Evolutionary conservation across 2,888 invertebrate species (phyloP), one percentile per base, ranked within the genome.

Genomic region (Eueremaeus valkanovi): DNA sequence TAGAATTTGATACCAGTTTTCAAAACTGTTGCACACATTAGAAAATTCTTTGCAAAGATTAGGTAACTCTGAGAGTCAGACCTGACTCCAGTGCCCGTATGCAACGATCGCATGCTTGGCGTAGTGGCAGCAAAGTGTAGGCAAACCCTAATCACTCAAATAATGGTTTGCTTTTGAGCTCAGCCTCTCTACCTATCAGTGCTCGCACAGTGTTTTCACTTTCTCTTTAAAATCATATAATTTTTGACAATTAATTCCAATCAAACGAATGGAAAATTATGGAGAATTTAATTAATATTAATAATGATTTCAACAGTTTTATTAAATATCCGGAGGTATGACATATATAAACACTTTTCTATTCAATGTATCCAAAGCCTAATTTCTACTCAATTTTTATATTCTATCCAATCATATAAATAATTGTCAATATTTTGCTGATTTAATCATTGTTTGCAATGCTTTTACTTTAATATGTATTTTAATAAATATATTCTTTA

Each of bases 241-340:
- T 58, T 58, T 66, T 40, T 66, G 66, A 58, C 29, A 31, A 58
- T 58, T 58, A 58, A 24, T 27, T 27, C n/a, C 6, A 55, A 3
- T 58, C 51, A 58, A 58, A 58, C 58, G 18, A 29, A 58, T 58
- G 58, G 58, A 58, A 58, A 66, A 16, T 5, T 9, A 66, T 66
- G 66, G 66, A 66, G 29, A 66, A 66, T 8, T 66, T 24, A 1
- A 66, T 24, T 63, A n/a, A 63, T 21, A 66, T 24, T 63, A n/a
- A 63, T 21, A 63, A 63, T 63, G 31, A 33, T 33, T 63, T 63
- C 9, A 75, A 75, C 33, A 45, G 75, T 72, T 75, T 75, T 61
- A 70, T 70, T 33, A 75, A 75, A 75, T 70, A 75, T 68, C 31
- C 75, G 13, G 75, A 75, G 75, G 75, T 75, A 70, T 29, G 70